Evolutionary conservation across 2,888 invertebrate genomes (phyloP).

Genomic region (Agrotis ipsilon): DNA sequence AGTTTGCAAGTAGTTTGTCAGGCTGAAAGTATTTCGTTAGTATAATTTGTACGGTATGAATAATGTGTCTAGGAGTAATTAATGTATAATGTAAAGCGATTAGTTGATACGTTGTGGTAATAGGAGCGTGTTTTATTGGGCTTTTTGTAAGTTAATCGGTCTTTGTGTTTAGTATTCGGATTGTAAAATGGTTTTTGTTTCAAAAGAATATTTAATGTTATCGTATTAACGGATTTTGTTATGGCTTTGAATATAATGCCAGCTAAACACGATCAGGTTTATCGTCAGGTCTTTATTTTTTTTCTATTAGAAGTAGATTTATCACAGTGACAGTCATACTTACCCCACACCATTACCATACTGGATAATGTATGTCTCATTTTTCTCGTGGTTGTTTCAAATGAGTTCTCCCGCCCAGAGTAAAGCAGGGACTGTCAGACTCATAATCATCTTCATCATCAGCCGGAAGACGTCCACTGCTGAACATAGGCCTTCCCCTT

Average conservation of each 20-base stretch:
- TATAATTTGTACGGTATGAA: constrained; percentile 62
- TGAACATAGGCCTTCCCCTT: no score
- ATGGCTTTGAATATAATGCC: not conserved
- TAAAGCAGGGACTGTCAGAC: no score
- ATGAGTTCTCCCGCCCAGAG: no score
- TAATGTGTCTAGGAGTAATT: constrained; percentile 53
- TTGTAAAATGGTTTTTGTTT: not conserved
- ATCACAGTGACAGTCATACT: no score
- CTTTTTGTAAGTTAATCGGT: constrained; percentile 18
- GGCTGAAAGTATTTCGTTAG: constrained; percentile 59
- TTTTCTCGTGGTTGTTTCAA: no score
- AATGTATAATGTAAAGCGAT: constrained; percentile 42
- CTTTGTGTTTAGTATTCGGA: not conserved
- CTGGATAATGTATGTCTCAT: no score
- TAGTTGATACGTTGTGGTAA: constrained; percentile 42
- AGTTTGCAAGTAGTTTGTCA: constrained; percentile 56
- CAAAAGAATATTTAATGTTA: not conserved
- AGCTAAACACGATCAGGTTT: no score
- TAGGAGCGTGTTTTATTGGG: constrained; percentile 18
- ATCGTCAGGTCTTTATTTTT: no score
- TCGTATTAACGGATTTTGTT: not conserved
- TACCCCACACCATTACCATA: no score
- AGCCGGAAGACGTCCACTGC: no score
- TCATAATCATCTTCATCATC: no score
- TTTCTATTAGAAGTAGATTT: no score